These are phyloP conservation scores for Xestia xanthographa DNA, from an alignment of 2,888 invertebrate genomes.

Conservation along the genomic window DNA sequence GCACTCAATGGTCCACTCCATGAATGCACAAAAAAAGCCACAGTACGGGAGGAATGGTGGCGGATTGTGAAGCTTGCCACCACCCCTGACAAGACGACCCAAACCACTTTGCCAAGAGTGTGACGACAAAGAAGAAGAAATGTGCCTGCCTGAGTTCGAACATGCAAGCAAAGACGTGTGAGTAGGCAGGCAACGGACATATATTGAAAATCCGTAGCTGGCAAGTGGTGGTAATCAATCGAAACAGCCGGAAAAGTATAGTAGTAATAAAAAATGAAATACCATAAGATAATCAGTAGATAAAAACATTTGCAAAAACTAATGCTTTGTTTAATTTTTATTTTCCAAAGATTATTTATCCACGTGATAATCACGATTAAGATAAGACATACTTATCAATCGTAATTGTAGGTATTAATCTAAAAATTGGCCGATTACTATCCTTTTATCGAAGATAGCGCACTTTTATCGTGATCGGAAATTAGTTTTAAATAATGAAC, in stretches of 20 bases:
- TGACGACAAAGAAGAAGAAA: too few species aligned
- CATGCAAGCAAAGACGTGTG: background rate
- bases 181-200: background rate
- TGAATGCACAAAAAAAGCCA: too few species aligned
- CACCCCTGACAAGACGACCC: too few species aligned
- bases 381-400: background rate
- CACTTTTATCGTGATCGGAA: background rate
- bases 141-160: background rate
- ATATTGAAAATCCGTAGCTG: background rate
- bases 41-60: too few species aligned
- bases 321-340: background rate
- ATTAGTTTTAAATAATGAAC: background rate
- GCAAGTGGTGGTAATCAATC: background rate
- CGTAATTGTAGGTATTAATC: background rate
- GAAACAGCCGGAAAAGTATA: background rate
- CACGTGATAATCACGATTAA: background rate
- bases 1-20: too few species aligned
- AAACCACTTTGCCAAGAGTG: too few species aligned
- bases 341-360: background rate
- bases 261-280: too few species aligned
- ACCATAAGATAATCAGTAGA: background rate
- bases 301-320: background rate
- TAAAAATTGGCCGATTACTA: background rate
- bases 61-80: too few species aligned
- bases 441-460: background rate